Evolutionary conservation across 92 coral and sea anemone genomes (phyloP).

Genomic region (Bergia sp.): DNA sequence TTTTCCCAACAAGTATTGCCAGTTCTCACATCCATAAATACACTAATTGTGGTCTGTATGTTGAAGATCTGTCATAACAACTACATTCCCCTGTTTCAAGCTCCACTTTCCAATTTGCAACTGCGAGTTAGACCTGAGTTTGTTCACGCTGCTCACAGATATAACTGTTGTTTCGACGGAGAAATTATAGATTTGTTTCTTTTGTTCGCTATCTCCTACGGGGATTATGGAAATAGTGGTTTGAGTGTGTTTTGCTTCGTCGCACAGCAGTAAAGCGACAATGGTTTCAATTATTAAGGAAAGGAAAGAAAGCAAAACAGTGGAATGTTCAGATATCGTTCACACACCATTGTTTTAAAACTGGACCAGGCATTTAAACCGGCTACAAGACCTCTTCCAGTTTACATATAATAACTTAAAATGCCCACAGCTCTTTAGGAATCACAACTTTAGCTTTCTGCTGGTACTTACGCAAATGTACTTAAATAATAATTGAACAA

Average conservation of each 20-base stretch:
- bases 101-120: neutral
- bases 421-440: neutral
- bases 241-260: neutral
- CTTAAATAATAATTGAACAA: neutral
- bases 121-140: neutral
- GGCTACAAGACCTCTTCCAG: neutral
- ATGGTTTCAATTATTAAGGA: conserved; percentile 26
- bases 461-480: neutral
- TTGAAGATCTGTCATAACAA: neutral
- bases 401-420: neutral
- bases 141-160: neutral
- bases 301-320: conserved; percentile 19
- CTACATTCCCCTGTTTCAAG: neutral
- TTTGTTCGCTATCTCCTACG: conserved; percentile 15
- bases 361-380: neutral
- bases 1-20: neutral
- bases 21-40: neutral
- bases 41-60: conserved; percentile 3
- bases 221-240: conserved; percentile 21
- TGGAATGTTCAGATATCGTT: conserved; percentile 21
- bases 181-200: conserved; percentile 1
- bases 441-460: neutral
- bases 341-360: conserved; percentile 7
- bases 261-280: conserved; percentile 33
- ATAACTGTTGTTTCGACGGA: neutral